These are phyloP conservation scores for Esox masquinongy DNA, from an alignment of 2,797 vertebrate species.

Conservation along the genomic window DNA sequence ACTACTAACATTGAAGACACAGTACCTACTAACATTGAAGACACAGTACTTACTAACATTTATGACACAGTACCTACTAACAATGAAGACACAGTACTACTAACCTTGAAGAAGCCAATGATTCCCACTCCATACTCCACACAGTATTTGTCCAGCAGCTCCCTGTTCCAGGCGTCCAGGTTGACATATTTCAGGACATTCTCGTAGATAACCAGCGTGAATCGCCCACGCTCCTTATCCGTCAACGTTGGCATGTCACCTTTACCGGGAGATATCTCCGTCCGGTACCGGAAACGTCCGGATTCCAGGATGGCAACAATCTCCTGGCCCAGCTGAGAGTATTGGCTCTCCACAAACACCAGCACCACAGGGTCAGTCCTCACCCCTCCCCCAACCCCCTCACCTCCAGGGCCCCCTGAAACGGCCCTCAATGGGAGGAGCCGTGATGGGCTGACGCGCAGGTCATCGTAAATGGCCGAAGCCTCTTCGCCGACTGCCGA, in stretches of 20 bases:
- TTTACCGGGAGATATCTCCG: slow-evolving; percentile 95
- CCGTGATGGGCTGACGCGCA: slow-evolving; percentile 85
- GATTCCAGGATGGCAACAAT: slow-evolving; percentile 98
- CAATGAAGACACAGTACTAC: not conserved
- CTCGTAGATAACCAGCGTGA: slow-evolving; percentile 94
- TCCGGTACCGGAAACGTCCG: slow-evolving; percentile 92
- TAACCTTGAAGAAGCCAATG: slow-evolving; percentile 98
- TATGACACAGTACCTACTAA: not conserved
- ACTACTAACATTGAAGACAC: too few relatives aligned
- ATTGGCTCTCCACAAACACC: slow-evolving; percentile 98
- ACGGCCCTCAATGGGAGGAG: slow-evolving; percentile 79
- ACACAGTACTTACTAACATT: too few relatives aligned
- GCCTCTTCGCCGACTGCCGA: slow-evolving; percentile 71
- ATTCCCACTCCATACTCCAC: slow-evolving; percentile 98
- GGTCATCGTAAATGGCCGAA: slow-evolving; percentile 84
- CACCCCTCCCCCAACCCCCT: slow-evolving; percentile 72
- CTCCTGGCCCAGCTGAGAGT: slow-evolving; percentile 97
- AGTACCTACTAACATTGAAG: too few relatives aligned
- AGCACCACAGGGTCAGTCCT: slow-evolving; percentile 94
- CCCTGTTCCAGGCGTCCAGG: slow-evolving; percentile 97
- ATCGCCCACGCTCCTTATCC: slow-evolving; percentile 93
- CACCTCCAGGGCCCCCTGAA: slow-evolving; percentile 54
- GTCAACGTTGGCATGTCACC: slow-evolving; percentile 98
- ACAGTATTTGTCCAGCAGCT: slow-evolving; percentile 98
- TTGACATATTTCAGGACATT: slow-evolving; percentile 98